These are phyloP conservation scores for Oscarella lobularis DNA, from an alignment of 37 sponge, comb jelly and placozoan species.

Conservation along the genomic window DNA sequence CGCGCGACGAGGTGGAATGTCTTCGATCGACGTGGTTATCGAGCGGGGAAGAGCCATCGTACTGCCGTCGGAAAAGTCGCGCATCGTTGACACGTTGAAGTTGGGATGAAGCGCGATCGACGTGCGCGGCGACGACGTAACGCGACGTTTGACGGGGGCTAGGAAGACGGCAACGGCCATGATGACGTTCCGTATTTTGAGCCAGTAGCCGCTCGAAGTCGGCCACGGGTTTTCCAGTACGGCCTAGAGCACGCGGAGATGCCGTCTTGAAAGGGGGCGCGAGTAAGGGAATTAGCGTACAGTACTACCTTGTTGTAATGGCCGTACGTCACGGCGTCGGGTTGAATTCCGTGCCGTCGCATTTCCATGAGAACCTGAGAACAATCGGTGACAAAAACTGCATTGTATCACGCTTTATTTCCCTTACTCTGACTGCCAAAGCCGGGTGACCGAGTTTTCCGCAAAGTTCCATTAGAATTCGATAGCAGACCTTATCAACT, in stretches of 20 bases:
- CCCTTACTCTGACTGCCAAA: slow-evolving; percentile 47
- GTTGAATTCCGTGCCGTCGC: slow-evolving; percentile 49
- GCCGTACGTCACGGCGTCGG: slow-evolving; percentile 81
- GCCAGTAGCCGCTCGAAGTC: slow-evolving; percentile 32
- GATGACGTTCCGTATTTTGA: slow-evolving; percentile 32
- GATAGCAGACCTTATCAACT: slow-evolving; percentile 44
- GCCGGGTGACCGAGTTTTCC: slow-evolving; percentile 36
- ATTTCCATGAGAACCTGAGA: slow-evolving; percentile 46
- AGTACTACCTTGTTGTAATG: slow-evolving; percentile 68
- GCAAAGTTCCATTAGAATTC: slow-evolving; percentile 72
- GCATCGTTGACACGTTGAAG: background rate
- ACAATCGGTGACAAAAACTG: too few species aligned
- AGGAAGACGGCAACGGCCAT: slow-evolving; percentile 35
- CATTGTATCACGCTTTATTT: background rate
- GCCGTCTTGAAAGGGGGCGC: background rate
- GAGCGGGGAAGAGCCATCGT: background rate
- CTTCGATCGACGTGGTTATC: background rate
- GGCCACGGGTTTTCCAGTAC: slow-evolving; percentile 57
- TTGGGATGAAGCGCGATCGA: background rate
- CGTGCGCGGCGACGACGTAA: background rate
- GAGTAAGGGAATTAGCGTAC: slow-evolving; percentile 4
- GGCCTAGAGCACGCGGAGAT: slow-evolving; percentile 15
- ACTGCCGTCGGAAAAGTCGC: background rate
- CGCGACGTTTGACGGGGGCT: background rate
- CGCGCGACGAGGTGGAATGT: background rate